These are phyloP conservation scores for Takifugu rubripes DNA, from an alignment of 2,797 vertebrate species.

Conservation along the genomic window DNA sequence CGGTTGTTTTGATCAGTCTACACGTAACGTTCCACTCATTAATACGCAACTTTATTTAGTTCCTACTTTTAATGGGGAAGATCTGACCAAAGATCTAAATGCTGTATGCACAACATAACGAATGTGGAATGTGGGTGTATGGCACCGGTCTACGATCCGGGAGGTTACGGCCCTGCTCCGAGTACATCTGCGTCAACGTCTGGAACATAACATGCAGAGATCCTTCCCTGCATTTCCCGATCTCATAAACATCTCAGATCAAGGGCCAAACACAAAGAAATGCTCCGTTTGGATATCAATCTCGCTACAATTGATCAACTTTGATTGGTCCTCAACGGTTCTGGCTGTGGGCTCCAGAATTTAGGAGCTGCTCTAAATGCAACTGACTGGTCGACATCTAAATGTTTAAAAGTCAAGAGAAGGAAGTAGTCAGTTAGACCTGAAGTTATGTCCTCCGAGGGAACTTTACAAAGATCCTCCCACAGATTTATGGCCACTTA, in stretches of 20 bases:
- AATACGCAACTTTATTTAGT: constrained; percentile 40
- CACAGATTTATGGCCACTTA: constrained; percentile 81
- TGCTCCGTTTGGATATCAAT: constrained; percentile 47
- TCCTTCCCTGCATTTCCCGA: constrained; percentile 41
- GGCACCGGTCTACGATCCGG: constrained; percentile 19
- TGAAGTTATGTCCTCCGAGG: constrained; percentile 77
- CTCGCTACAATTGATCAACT: constrained; percentile 58
- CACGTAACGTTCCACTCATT: constrained; percentile 50
- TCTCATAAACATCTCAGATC: constrained; percentile 56
- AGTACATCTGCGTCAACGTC: constrained; percentile 33
- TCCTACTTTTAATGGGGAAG: constrained; percentile 36
- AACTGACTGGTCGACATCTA: constrained; percentile 61
- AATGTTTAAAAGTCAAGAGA: constrained; percentile 78
- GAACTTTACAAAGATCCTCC: constrained; percentile 74
- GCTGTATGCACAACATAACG: constrained; percentile 3
- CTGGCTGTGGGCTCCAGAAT: constrained; percentile 61
- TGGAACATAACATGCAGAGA: constrained; percentile 44
- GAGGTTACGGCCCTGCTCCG: constrained; percentile 10
- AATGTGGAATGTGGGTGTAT: constrained; percentile 9
- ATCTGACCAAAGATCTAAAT: constrained; percentile 22
- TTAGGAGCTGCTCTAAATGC: constrained; percentile 64
- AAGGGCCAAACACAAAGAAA: constrained; percentile 51
- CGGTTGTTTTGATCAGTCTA: constrained; percentile 51
- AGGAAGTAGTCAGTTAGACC: constrained; percentile 67
- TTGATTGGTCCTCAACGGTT: constrained; percentile 61